Base-by-base conservation (phyloP, 2,113 vertebrate species). In the human (Homo sapiens) region DNA sequence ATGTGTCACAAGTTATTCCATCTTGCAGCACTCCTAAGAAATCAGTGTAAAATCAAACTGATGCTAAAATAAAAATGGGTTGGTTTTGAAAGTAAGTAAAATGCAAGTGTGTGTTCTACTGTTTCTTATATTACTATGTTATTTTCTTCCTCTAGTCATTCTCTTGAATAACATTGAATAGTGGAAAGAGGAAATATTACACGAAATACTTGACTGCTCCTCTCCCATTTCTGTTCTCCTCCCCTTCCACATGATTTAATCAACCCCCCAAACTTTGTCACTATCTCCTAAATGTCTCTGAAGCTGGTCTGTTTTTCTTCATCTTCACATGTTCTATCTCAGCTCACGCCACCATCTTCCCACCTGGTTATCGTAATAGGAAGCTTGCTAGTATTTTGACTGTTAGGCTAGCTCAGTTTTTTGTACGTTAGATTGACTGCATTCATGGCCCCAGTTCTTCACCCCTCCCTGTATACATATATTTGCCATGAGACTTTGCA, bases 41-140 rank as follows among this genome's bases (percentile, higher is more conserved):
- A 97, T 93, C 45, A 86, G 72, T 88, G 30, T 6, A 64, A 97
- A 98, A 93, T 96, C 57, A 92, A 88, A 22, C 8, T 59, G 14
- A 45, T 92, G 45, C 75, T 92, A 55, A 97, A 97, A 96, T 75
- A 75, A 66, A 93, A 97, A 78, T 52, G 38, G 43, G 61, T 76
- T 22, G 79, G 6, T 78, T 91, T 95, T 79, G 93, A 72, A 12
- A 87, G 64, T 2, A 0, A 96, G 55, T 97, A 95, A 96, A 97
- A 89, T 82, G 57, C 75, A 40, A 48, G 70, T 52, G 40, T 95
- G 85, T 93, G 75, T 75, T 66, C 72, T 48, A 25, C 45, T 45
- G 0, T 38, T 97, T 57, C 40, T 88, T 82, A 5, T 2, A 43
- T 11, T 57, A 23, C 7, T 89, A n/a, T 84, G 20, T 43, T 22